Base-by-base conservation (phyloP, 2,797 vertebrate species). In the Pygocentrus nattereri region DNA sequence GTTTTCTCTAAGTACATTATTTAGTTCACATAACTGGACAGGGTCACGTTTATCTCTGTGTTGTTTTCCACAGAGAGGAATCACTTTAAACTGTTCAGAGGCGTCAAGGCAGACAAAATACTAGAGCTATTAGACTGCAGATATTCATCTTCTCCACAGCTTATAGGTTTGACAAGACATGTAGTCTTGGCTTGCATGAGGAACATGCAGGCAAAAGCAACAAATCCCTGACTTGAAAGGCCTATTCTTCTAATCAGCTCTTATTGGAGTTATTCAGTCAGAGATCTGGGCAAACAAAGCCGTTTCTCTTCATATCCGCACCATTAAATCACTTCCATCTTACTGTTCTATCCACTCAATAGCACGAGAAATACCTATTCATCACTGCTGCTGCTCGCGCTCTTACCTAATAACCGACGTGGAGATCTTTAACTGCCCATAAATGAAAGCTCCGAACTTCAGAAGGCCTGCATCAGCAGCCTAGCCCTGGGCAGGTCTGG, bases 391-490 rank as follows among this genome's bases (percentile, higher is more conserved):
- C 85, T 73, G 79, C 78, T 74, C 81, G 56, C 67, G 75, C 81
- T 80, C 79, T 81, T 80, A 77, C 87, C 87, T 91, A 89, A 90
- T 90, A 93, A 87, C 87, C 91, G 86, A 92, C 87, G 89, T 85
- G 85, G 88, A 91, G 89, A 93, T 94, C 89, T 93, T 94, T 93
- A 94, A 94, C 91, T 89, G 89, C 88, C 92, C 84, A 89, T 92
- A 92, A 94, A 93, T 88, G 88, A 92, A 92, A 78, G 86, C 86
- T 89, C 82, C 80, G 87, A 92, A 93, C 88, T 92, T 86, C 72
- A 88, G 89, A 92, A 94, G 91, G 88, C 85, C 87, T 91, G 91
- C 90, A 90, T 94, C 93, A 95, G 93, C 93, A 94, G 91, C 88
- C 87, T 87, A 85, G 82, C 82, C 85, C 87, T 81, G 58, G 87